Evolutionary conservation across 2,888 invertebrate species (phyloP).

Genomic region (Spicauda simplicius): DNA sequence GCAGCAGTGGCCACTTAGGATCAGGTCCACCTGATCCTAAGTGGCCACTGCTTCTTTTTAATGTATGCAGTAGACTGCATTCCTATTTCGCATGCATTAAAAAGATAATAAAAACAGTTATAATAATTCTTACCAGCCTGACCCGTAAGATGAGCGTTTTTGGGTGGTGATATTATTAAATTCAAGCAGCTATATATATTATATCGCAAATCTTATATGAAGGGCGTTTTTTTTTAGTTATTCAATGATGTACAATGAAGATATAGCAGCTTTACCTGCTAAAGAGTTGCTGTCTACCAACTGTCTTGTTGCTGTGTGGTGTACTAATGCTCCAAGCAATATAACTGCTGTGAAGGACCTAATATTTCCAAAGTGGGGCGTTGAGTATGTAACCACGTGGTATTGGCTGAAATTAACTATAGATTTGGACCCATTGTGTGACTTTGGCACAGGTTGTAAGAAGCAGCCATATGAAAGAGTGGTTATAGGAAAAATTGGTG

Average conservation of each 20-base stretch:
- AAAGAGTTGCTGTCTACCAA: slow-evolving; percentile 84
- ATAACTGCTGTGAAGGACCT: slow-evolving; percentile 87
- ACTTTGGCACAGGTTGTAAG: slow-evolving; percentile 86
- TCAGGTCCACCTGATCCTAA: no score
- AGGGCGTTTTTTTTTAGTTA: slow-evolving; percentile 83
- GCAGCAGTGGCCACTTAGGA: no score
- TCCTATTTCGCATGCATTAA: no score
- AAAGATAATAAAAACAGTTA: no score
- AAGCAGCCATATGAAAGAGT: slow-evolving; percentile 96
- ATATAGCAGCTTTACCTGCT: slow-evolving; percentile 89
- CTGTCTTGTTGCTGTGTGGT: slow-evolving; percentile 94
- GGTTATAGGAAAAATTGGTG: slow-evolving; percentile 69
- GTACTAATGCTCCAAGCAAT: slow-evolving; percentile 93
- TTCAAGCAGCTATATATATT: no score
- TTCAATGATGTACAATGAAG: slow-evolving; percentile 91
- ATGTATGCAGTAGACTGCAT: no score
- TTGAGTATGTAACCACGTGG: slow-evolving; percentile 90
- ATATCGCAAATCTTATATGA: no score
- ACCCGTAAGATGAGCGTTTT: no score
- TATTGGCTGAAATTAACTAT: slow-evolving; percentile 95
- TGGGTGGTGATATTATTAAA: no score
- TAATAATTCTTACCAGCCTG: no score
- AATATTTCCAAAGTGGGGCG: slow-evolving; percentile 92
- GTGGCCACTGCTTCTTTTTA: no score
- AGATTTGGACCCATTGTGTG: slow-evolving; percentile 87